phyloP scores from a whole-genome alignment of 2,888 invertebrate genomes.

The Molorchus minor region DNA sequence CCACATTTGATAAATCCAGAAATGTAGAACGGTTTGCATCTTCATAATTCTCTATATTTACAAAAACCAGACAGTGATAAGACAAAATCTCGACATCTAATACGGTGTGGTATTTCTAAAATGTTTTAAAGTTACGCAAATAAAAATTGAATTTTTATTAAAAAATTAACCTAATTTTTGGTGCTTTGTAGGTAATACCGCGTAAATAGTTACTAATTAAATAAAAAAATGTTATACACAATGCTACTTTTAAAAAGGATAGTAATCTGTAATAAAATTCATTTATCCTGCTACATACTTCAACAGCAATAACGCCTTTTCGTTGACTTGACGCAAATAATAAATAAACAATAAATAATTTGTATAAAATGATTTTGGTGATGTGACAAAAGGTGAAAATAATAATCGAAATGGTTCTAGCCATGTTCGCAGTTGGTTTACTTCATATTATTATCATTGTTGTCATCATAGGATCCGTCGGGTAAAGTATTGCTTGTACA shows the following conservation, averaged over 20 bases:
- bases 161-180: conserved; percentile 1
- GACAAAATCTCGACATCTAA: neutral
- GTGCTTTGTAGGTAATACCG: neutral
- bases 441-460: conserved; percentile 13
- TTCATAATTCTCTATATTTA: conserved; percentile 31
- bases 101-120: neutral
- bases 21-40: conserved; percentile 37
- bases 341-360: neutral
- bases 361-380: conserved; percentile 13
- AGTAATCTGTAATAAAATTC: neutral
- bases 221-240: conserved; percentile 7
- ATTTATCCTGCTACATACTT: neutral
- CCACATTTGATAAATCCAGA: conserved; percentile 52
- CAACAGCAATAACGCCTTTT: neutral
- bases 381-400: conserved; percentile 21
- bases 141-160: neutral
- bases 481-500: conserved; percentile 24
- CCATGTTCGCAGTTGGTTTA: conserved; percentile 3
- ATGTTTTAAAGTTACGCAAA: neutral
- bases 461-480: conserved; percentile 4
- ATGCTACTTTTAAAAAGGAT: conserved; percentile 1
- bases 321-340: neutral
- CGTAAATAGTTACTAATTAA: neutral
- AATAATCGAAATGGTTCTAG: conserved; percentile 10
- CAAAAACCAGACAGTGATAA: conserved; percentile 24